These are phyloP conservation scores for Holothuria leucospilota DNA, from an alignment of 53 echinoderm and acorn worm species.

Conservation along the genomic window DNA sequence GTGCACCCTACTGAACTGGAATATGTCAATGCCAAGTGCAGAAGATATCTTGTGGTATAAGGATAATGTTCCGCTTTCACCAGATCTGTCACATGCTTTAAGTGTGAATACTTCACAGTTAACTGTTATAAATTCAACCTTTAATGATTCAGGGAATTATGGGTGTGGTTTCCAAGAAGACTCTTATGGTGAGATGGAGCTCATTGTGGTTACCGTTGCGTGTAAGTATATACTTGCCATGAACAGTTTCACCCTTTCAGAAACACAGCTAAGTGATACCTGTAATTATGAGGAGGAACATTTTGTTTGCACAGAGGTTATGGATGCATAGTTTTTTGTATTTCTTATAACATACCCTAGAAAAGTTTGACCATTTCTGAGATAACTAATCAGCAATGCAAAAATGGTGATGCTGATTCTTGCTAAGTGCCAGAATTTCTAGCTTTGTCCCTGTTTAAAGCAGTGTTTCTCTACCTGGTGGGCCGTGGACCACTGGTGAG, in stretches of 20 bases:
- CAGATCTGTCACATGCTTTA: neutral
- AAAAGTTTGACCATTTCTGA: neutral
- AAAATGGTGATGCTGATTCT: too few species aligned
- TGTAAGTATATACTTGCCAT: neutral
- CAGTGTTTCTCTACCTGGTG: too few species aligned
- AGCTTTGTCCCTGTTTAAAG: too few species aligned
- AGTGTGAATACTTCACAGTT: neutral
- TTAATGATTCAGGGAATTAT: constrained; percentile 18
- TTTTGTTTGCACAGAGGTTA: too few species aligned
- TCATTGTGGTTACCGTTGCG: neutral
- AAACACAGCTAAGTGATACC: too few species aligned
- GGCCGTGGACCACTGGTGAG: too few species aligned
- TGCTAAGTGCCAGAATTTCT: too few species aligned
- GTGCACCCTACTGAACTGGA: neutral
- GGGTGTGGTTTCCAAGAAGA: neutral
- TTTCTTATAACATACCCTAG: too few species aligned
- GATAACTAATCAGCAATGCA: neutral
- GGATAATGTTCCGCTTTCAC: neutral
- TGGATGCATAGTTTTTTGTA: too few species aligned
- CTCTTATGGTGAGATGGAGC: neutral
- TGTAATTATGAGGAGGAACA: too few species aligned
- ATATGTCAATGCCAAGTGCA: neutral
- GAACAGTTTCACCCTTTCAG: neutral
- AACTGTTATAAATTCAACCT: neutral
- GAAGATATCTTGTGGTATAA: constrained; percentile 22